Evolutionary conservation across 2,113 vertebrate species (phyloP).

Genomic region (Tiliqua scincoides): DNA sequence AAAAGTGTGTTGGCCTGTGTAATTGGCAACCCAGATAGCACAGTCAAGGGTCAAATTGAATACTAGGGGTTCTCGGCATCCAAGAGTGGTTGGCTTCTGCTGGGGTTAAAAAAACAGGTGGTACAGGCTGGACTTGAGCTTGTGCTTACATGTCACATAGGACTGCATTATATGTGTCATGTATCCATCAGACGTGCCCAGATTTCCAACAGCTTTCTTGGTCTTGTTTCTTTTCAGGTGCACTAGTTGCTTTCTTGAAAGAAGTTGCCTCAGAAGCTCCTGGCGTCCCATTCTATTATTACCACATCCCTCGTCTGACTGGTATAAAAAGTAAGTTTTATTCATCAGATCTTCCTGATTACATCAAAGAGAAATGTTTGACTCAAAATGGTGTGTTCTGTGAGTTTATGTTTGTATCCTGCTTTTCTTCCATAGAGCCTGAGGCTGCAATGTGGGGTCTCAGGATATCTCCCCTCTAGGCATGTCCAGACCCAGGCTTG

Average conservation of each 20-base stretch:
- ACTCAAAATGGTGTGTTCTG: too few species aligned
- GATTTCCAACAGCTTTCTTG: background rate
- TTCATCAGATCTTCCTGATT: background rate
- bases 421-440: background rate
- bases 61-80: background rate
- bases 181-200: background rate
- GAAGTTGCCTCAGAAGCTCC: conserved; percentile 86
- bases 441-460: background rate
- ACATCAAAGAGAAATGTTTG: background rate
- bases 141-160: background rate
- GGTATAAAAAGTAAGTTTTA: conserved; percentile 86
- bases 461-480: background rate
- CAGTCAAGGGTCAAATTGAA: background rate
- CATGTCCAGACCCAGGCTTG: background rate
- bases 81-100: background rate
- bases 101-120: background rate
- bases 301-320: conserved; percentile 88
- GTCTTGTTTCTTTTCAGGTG: conserved; percentile 72
- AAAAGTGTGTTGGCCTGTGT: too few species aligned
- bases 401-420: background rate
- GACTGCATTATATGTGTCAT: accelerated
- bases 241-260: conserved; percentile 81
- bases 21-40: background rate
- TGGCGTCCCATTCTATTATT: conserved; percentile 91
- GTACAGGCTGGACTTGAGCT: background rate